phyloP scores from a whole-genome alignment of 2,797 vertebrate genomes.

The Phataginus tricuspis region DNA sequence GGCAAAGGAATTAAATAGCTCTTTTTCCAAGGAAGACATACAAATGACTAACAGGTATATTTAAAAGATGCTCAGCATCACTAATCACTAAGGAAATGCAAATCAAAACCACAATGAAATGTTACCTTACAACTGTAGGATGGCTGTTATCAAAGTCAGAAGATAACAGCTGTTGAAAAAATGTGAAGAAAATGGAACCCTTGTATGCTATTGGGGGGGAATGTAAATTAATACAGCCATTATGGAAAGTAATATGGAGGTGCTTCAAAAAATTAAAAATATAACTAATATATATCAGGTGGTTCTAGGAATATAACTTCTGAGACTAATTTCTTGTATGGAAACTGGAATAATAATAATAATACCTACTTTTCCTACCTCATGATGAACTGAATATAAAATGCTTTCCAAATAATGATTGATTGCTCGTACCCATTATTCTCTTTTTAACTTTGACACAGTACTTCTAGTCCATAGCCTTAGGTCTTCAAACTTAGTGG shows the following conservation, averaged over 20 bases:
- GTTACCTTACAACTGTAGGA: neutral
- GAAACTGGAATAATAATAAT: neutral
- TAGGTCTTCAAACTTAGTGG: neutral
- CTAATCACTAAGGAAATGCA: neutral
- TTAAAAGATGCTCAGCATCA: neutral
- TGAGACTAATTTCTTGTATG: neutral
- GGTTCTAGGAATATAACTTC: neutral
- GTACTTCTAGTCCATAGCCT: neutral
- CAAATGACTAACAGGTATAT: neutral
- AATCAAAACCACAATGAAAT: neutral
- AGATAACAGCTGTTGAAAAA: neutral
- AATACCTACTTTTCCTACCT: neutral
- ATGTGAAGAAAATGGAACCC: neutral
- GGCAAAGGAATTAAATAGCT: neutral
- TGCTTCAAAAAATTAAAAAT: neutral
- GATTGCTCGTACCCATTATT: neutral
- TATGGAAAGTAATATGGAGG: neutral
- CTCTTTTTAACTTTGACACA: neutral
- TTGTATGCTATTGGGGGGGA: neutral
- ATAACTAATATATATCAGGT: neutral
- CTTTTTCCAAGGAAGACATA: neutral
- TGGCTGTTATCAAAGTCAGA: neutral
- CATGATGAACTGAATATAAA: neutral
- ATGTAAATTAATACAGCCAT: neutral
- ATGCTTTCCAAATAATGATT: constrained; percentile 17